Evolutionary conservation across 1,140 invertebrate species (phyloP).

Genomic region (Stegodyphus mimosarum): DNA sequence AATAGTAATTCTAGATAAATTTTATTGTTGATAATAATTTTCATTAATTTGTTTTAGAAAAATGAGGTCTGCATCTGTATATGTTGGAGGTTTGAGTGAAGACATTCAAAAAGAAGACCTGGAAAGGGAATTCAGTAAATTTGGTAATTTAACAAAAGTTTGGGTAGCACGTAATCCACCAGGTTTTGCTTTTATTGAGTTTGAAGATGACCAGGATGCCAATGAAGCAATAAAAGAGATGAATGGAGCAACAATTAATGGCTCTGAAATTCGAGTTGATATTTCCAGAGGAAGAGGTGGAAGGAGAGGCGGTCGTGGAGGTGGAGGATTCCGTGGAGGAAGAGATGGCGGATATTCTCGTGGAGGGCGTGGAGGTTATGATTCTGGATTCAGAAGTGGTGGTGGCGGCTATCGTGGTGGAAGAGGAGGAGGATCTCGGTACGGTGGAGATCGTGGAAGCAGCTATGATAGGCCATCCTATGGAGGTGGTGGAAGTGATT

Average conservation of each 20-base stretch:
- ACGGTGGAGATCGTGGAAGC: slow-evolving; percentile 31
- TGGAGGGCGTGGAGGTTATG: slow-evolving; percentile 23
- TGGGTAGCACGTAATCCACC: slow-evolving; percentile 75
- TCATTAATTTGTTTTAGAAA: not conserved
- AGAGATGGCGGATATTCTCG: slow-evolving; percentile 28
- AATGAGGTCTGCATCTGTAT: slow-evolving; percentile 62
- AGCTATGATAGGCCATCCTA: slow-evolving; percentile 18
- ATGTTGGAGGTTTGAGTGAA: slow-evolving; percentile 64
- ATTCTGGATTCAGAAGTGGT: slow-evolving; percentile 54
- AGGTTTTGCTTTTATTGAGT: slow-evolving; percentile 75
- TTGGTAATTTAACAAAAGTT: slow-evolving; percentile 74
- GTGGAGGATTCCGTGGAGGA: slow-evolving; percentile 54
- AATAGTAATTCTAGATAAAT: too few species aligned
- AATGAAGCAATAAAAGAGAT: slow-evolving; percentile 72
- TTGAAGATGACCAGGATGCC: slow-evolving; percentile 74
- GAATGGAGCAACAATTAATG: slow-evolving; percentile 69
- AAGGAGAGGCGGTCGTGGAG: slow-evolving; percentile 50
- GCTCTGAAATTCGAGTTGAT: slow-evolving; percentile 63
- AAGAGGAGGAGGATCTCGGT: not conserved
- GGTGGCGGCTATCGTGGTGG: slow-evolving; percentile 32
- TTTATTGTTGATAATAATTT: too few species aligned
- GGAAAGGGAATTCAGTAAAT: slow-evolving; percentile 72
- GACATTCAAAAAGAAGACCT: slow-evolving; percentile 65
- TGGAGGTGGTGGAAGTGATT: slow-evolving; percentile 36
- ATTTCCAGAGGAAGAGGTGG: slow-evolving; percentile 61